Evolutionary conservation across 1,140 invertebrate species (phyloP).

Genomic region (Pararge aegeria): DNA sequence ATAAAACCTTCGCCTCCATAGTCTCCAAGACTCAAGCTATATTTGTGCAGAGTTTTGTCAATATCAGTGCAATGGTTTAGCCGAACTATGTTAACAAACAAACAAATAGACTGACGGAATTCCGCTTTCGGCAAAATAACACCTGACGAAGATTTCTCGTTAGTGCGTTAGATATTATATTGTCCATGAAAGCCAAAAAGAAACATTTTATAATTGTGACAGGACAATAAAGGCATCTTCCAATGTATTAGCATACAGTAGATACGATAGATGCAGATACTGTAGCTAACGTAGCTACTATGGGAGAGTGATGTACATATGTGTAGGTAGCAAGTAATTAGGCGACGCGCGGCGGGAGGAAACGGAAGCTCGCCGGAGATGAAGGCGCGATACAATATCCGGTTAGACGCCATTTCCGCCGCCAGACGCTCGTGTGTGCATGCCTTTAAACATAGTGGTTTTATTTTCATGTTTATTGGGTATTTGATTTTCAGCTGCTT

Average conservation of each 20-base stretch:
- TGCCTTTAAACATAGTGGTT: constrained; percentile 31
- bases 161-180: no score
- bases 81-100: no score
- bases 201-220: no score
- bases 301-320: constrained; percentile 11
- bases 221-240: no score
- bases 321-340: constrained; percentile 62
- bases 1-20: no score
- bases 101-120: no score
- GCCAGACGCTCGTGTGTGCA: constrained; percentile 61
- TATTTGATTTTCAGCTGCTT: background rate
- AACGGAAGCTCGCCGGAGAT: constrained; percentile 75
- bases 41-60: no score
- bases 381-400: constrained; percentile 79
- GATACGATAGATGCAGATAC: background rate
- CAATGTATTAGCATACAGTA: background rate
- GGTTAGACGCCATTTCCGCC: constrained; percentile 76
- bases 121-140: no score
- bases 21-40: no score
- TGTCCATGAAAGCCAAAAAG: no score
- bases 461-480: constrained; percentile 18
- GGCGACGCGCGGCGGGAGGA: constrained; percentile 63
- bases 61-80: no score
- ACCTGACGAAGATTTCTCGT: no score
- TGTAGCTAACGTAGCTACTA: constrained; percentile 4